phyloP scores from a whole-genome alignment of 2,797 vertebrate species.

The Siniperca scherzeri region DNA sequence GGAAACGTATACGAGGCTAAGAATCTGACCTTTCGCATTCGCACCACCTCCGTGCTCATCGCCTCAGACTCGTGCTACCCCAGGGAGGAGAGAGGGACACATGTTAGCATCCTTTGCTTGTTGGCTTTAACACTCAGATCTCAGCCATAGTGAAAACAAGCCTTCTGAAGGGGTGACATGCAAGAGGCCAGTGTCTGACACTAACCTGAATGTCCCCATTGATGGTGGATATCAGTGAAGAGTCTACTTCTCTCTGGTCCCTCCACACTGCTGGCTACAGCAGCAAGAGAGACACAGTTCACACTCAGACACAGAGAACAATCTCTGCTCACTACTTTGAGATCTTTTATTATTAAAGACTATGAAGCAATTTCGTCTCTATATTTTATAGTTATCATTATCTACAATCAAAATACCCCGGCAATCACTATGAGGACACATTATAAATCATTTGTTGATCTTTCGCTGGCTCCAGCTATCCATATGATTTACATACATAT shows the following conservation, averaged over 20 bases:
- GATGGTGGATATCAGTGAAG: slow-evolving; percentile 84
- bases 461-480: background rate
- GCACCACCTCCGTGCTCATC: slow-evolving; percentile 90
- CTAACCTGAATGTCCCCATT: slow-evolving; percentile 95
- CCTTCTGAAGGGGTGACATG: slow-evolving; percentile 30
- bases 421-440: slow-evolving; percentile 14
- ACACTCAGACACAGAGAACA: slow-evolving; percentile 61
- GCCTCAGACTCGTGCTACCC: slow-evolving; percentile 88
- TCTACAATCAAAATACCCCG: slow-evolving; percentile 1
- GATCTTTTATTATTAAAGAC: slow-evolving; percentile 2
- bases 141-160: slow-evolving; percentile 31
- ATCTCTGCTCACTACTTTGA: slow-evolving; percentile 47
- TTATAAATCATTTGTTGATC: slow-evolving; percentile 10
- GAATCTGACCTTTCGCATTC: slow-evolving; percentile 96
- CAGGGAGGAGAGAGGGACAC: slow-evolving; percentile 76
- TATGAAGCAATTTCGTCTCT: background rate
- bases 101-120: slow-evolving; percentile 71
- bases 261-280: slow-evolving; percentile 90
- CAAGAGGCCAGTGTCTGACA: slow-evolving; percentile 69
- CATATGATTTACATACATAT: background rate
- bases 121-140: slow-evolving; percentile 43
- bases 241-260: slow-evolving; percentile 84
- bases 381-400: background rate
- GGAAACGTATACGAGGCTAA: slow-evolving; percentile 38
- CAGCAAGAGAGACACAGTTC: slow-evolving; percentile 83